Evolutionary conservation across 2,888 invertebrate species (phyloP), one percentile per base, ranked within the genome.

Genomic region (Helobdella robusta): DNA sequence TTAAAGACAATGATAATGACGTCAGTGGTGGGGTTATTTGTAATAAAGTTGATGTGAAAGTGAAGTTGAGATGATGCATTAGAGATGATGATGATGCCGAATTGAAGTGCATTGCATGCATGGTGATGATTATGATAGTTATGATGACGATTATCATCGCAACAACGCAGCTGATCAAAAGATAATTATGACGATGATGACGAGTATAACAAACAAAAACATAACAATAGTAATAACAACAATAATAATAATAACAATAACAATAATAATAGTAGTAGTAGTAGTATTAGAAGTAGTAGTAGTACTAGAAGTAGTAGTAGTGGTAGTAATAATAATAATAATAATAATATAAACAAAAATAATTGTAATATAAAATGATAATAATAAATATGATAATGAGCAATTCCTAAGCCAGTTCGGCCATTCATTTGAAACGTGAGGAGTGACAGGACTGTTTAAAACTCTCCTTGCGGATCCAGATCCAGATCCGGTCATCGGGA

Each of bases 221-320:
- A 40, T n/a, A 40, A 40, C n/a, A 40, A 40, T n/a, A 40, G n/a
- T 40, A 40, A 40, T 40, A 40, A 40, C n/a, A 40, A 40, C 11
- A 40, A 40, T 40, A 40, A 40, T n/a, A 40, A 40, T 40, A 40
- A 40, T 40, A 40, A 40, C n/a, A 40, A 40, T 40, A 40, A 40
- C n/a, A 40, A 40, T 40, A 40, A 40, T 40, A 40, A 40, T 40
- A 40, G n/a, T 40, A 40, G n/a, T 40, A 40, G n/a, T 40, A 40
- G n/a, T 40, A 40, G n/a, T 40, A 40, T 15, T 40, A 40, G n/a
- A 15, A 40, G n/a, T 40, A 40, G n/a, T 40, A 40, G n/a, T 40
- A 40, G n/a, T 40, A 40, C 11, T 40, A 40, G n/a, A 15, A 40
- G n/a, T 40, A 40, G n/a, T 40, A 40, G n/a, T 40, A 40, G n/a